These are phyloP conservation scores for Paracyprichromis sp. DNA, from an alignment of 2,113 vertebrate species.

Conservation along the genomic window DNA sequence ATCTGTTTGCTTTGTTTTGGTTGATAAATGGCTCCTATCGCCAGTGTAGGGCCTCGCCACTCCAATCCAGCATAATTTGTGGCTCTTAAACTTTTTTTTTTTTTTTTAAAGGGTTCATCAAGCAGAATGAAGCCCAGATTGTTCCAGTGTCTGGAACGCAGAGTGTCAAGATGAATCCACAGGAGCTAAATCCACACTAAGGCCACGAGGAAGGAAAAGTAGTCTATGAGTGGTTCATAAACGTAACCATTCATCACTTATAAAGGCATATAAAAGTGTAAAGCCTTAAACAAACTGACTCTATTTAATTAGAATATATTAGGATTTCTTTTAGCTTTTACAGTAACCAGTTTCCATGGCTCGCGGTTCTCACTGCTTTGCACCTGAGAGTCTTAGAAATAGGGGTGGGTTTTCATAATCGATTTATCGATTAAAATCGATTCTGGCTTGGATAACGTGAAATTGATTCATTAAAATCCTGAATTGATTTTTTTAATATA, in stretches of 20 bases:
- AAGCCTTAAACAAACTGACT: not conserved
- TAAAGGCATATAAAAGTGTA: not conserved
- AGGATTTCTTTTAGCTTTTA: not conserved
- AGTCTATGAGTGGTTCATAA: not conserved
- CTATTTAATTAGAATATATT: not conserved
- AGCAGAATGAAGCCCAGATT: not conserved
- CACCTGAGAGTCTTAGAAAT: not conserved
- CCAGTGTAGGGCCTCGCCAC: not conserved
- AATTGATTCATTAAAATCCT: no score
- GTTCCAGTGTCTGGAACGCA: not conserved
- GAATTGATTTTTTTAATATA: no score
- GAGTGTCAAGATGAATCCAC: not conserved
- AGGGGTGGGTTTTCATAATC: no score
- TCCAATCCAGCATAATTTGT: not conserved
- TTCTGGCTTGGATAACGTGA: no score
- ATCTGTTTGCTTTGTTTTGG: not conserved
- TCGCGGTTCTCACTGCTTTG: not conserved
- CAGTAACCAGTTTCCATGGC: not conserved
- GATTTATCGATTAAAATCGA: no score
- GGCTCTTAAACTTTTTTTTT: not conserved
- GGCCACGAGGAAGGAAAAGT: not conserved
- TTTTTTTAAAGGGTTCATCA: not conserved
- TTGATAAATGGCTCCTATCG: not conserved
- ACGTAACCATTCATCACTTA: not conserved
- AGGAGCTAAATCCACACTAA: not conserved